Base-by-base conservation (phyloP, 2,113 vertebrate species). In the Amblyornis subalaris region DNA sequence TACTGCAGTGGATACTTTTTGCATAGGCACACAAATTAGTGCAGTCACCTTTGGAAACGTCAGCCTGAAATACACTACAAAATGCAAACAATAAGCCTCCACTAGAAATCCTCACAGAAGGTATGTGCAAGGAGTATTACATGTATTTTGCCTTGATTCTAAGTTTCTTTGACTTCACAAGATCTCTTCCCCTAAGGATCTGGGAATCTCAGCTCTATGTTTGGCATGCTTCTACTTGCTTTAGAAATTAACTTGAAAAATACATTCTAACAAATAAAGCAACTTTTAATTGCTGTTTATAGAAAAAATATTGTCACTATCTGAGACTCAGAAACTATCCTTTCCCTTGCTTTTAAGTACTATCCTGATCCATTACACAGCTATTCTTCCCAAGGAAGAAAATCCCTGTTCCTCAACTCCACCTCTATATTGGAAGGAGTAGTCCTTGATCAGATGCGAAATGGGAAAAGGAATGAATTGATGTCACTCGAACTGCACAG, bases 401-500 rank as follows among this genome's bases (percentile, higher is more conserved):
- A 95, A 97, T 81, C 36, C 67, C 45, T 82, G 64, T 51, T 93
- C 75, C 40, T 85, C 47, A 58, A 67, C 64, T 80, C 48, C 50
- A 55, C 29, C 45, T 90, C 57, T 69, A 1, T 51, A 24, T 20
- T 70, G 82, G 47, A 95, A 78, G 54, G 55, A 85, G 35, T 55
- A 78, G 54, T 36, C 73, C 65, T 81, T 85, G 89, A 88, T 92
- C 88, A 93, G 72, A 73, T 20, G 23, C 66, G 60, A 74, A 51
- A 44, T 10, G 38, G 74, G 65, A 77, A 96, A 91, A 90, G 35
- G 58, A 83, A 88, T 77, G 47, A 64, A 95, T 90, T 88, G 58
- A 91, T 69, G 53, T 72, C 95, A 95, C 70, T 74, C 12, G 17
- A 88, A 65, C 38, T 38, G 48, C 58, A 89, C 18, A 85, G 33